Evolutionary conservation across 2,797 vertebrate genomes (phyloP).

Genomic region (Sebastes trivittatus): DNA sequence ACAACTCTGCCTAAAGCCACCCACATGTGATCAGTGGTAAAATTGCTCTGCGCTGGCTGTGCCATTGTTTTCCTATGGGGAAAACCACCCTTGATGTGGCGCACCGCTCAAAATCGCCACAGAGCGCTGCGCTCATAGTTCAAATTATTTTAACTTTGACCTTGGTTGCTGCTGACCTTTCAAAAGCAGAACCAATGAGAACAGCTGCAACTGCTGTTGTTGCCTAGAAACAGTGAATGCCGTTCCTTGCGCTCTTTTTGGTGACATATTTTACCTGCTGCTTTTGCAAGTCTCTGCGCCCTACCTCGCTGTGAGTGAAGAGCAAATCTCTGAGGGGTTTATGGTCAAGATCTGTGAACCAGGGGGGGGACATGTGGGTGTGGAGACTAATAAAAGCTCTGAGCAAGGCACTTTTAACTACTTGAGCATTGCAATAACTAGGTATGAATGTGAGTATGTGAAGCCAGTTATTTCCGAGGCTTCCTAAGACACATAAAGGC

Average conservation of each 20-base stretch:
- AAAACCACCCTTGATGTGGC: background rate
- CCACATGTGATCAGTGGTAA: background rate
- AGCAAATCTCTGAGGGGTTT: background rate
- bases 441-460: background rate
- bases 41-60: background rate
- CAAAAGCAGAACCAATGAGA: background rate
- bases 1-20: background rate
- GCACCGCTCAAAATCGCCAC: background rate
- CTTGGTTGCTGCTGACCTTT: background rate
- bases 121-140: background rate
- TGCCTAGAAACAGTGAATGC: background rate
- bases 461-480: constrained; percentile 9
- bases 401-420: background rate
- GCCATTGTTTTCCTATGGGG: no score
- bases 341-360: background rate
- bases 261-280: background rate
- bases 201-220: background rate
- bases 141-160: background rate
- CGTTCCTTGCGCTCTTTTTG: background rate
- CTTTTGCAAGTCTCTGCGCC: background rate
- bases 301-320: background rate
- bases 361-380: constrained; percentile 1
- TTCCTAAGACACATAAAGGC: constrained; percentile 24
- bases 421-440: background rate
- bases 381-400: background rate